These are phyloP conservation scores for Conistra vaccinii DNA, from an alignment of 2,888 invertebrate species.

Conservation along the genomic window DNA sequence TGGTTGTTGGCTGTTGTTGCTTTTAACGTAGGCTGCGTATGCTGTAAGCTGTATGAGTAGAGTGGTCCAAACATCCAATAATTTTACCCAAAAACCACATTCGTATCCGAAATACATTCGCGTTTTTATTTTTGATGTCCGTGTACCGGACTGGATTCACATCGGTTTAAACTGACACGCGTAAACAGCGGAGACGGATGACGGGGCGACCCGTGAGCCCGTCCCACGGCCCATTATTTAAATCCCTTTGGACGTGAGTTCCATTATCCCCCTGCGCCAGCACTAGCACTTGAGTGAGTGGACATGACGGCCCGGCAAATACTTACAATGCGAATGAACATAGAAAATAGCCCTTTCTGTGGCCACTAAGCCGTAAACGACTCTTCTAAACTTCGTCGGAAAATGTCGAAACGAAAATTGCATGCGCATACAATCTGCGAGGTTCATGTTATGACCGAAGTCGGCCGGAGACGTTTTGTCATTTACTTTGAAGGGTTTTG, in stretches of 20 bases:
- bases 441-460: constrained; percentile 19
- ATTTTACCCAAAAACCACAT: constrained; percentile 15
- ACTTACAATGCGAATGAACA: constrained; percentile 73
- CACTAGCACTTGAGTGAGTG: constrained; percentile 75
- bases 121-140: constrained; percentile 37
- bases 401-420: constrained; percentile 58
- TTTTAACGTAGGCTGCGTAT: no score
- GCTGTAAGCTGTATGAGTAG: neutral
- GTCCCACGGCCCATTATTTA: constrained; percentile 83
- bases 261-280: constrained; percentile 80
- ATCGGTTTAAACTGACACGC: constrained; percentile 74
- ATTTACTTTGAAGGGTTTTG: constrained; percentile 77
- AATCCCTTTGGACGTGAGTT: constrained; percentile 84
- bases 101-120: constrained; percentile 23
- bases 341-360: constrained; percentile 70
- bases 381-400: constrained; percentile 44
- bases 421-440: constrained; percentile 67
- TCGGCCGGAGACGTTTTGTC: constrained; percentile 69
- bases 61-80: neutral
- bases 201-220: constrained; percentile 64
- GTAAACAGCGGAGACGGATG: constrained; percentile 74
- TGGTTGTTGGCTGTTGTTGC: no score
- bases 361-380: constrained; percentile 49
- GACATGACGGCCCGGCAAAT: constrained; percentile 76
- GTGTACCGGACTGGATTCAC: constrained; percentile 65